phyloP scores from a whole-genome alignment of 2,888 invertebrate genomes.

The Luperina testacea region DNA sequence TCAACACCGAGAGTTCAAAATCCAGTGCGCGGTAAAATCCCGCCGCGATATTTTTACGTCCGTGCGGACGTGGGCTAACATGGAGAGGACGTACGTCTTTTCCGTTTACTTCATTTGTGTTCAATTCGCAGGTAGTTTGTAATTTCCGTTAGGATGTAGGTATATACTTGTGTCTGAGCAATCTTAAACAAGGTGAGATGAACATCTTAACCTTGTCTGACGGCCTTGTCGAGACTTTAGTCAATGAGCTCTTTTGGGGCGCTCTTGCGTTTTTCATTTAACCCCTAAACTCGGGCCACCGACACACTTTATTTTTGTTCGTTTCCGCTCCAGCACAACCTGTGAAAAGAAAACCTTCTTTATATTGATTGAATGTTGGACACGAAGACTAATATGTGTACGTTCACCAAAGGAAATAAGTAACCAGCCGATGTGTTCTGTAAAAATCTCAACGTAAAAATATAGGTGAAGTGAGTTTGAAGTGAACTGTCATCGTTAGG shows the following conservation, averaged over 20 bases:
- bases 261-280: slow-evolving; percentile 16
- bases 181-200: slow-evolving; percentile 35
- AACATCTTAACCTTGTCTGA: slow-evolving; percentile 27
- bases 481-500: too few relatives aligned
- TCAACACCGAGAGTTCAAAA: background rate
- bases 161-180: slow-evolving; percentile 17
- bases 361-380: slow-evolving; percentile 4
- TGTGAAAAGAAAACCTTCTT: slow-evolving; percentile 10
- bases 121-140: slow-evolving; percentile 20
- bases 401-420: too few relatives aligned
- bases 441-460: too few relatives aligned
- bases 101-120: slow-evolving; percentile 30
- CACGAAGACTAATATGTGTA: background rate
- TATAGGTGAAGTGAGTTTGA: too few relatives aligned
- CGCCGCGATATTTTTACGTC: background rate
- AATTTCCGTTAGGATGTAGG: slow-evolving; percentile 38
- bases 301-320: slow-evolving; percentile 15
- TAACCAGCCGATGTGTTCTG: too few relatives aligned
- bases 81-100: background rate
- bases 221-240: slow-evolving; percentile 31
- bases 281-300: background rate
- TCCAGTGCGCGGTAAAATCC: background rate
- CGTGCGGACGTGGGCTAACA: background rate
- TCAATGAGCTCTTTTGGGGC: slow-evolving; percentile 38
- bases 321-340: slow-evolving; percentile 21